Percentiles rank a stretch among this genome's conserved stretches.
phyloP scores from a whole-genome alignment of 2,113 vertebrate genomes.

The Spilogale gracilis region DNA sequence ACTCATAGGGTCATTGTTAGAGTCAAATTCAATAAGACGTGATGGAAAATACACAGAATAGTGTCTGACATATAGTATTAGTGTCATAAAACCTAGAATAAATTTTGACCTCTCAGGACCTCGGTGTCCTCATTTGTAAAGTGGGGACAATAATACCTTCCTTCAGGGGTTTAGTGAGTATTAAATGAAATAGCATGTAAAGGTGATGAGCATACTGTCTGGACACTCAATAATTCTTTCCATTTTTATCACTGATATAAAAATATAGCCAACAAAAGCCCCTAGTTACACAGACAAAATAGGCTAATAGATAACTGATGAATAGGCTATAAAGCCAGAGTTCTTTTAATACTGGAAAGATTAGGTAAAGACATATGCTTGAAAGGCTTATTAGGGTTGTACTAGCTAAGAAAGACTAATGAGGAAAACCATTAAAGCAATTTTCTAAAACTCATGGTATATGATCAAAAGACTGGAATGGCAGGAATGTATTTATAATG shows the following conservation, averaged over 20 bases:
- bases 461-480: conserved; percentile 38
- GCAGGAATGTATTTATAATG: conserved; percentile 32
- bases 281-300: background rate
- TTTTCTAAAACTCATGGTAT: conserved; percentile 25
- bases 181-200: conserved; percentile 7
- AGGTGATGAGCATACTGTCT: background rate
- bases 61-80: background rate
- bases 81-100: background rate
- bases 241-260: conserved; percentile 26
- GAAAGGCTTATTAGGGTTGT: conserved; percentile 43
- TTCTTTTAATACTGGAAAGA: conserved; percentile 33
- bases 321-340: background rate
- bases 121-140: conserved; percentile 16
- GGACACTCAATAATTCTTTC: background rate
- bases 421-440: conserved; percentile 52
- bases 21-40: background rate
- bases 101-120: background rate
- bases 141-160: background rate
- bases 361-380: background rate
- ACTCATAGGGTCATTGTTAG: background rate
- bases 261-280: conserved; percentile 15
- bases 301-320: background rate
- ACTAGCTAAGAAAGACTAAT: conserved; percentile 32
- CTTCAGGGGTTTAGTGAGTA: background rate
- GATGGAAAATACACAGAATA: background rate